Evolutionary conservation across 2,888 invertebrate genomes (phyloP).

Genomic region (Rotaria macrura): DNA sequence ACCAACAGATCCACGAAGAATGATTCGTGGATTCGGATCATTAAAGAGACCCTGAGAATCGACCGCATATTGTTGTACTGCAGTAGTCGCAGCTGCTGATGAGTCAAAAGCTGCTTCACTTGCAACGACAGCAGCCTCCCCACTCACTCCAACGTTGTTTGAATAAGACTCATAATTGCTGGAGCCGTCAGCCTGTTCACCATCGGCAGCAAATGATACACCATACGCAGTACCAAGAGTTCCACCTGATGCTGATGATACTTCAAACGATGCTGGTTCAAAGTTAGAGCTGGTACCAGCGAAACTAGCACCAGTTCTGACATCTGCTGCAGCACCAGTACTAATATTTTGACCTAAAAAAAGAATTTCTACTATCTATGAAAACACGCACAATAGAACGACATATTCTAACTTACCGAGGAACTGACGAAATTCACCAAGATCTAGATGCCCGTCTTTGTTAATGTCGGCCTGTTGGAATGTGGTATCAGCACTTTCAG

Average conservation of each 20-base stretch:
- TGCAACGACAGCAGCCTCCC: too few relatives aligned
- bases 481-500: too few relatives aligned
- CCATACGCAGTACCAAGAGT: too few relatives aligned
- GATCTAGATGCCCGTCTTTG: not conserved
- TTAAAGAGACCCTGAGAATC: slow-evolving; percentile 7
- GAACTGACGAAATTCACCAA: not conserved
- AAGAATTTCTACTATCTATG: not conserved
- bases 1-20: not conserved
- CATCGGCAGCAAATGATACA: not conserved
- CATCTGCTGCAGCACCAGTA: not conserved
- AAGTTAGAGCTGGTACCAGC: not conserved
- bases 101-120: too few relatives aligned
- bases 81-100: too few relatives aligned
- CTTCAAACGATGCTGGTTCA: not conserved
- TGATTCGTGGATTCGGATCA: slow-evolving; percentile 12
- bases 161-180: too few relatives aligned
- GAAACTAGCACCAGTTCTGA: not conserved
- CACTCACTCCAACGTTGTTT: too few relatives aligned
- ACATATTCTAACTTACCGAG: not conserved
- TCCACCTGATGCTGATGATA: not conserved
- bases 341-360: not conserved
- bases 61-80: not conserved
- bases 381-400: not conserved
- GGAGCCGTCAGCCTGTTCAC: too few relatives aligned
- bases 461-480: not conserved